A percentile compares a stretch with the other conserved stretches of the same genome.
These are phyloP conservation scores for Falco berigora DNA, from an alignment of 2,797 vertebrate species.

Conservation along the genomic window DNA sequence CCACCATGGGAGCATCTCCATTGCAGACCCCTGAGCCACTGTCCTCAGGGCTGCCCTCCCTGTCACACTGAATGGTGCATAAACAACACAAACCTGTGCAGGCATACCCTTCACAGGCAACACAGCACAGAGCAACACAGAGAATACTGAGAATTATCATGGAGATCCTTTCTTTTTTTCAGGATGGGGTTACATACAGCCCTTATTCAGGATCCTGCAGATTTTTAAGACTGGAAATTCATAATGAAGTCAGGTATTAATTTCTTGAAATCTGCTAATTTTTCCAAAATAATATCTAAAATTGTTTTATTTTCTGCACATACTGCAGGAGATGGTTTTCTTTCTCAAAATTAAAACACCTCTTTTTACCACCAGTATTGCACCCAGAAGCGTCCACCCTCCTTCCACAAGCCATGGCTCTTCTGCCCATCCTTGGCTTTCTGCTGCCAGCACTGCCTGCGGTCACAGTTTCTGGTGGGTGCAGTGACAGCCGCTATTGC, in stretches of 20 bases:
- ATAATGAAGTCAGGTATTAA: background rate
- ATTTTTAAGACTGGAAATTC: background rate
- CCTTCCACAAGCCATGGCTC: background rate
- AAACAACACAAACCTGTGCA: background rate
- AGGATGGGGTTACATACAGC: background rate
- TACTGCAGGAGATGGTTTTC: background rate
- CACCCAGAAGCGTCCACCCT: background rate
- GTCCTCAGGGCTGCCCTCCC: background rate
- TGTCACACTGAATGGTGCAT: background rate
- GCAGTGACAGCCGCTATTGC: accelerated
- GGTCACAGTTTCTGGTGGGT: background rate
- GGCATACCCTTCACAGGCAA: background rate
- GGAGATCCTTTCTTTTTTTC: too few species aligned
- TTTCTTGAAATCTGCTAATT: background rate
- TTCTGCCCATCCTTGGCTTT: background rate
- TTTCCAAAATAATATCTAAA: background rate
- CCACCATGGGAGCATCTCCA: background rate
- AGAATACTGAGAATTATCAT: background rate
- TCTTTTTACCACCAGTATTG: background rate
- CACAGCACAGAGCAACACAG: background rate
- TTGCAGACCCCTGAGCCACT: accelerated
- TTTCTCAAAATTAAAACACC: background rate
- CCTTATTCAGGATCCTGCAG: background rate
- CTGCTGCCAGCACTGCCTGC: accelerated
- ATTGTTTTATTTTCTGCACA: background rate